Percentiles rank a stretch among this genome's conserved stretches.
These are phyloP conservation scores for Drosophila infuscata DNA, from an alignment of 2,888 invertebrate genomes.

Conservation along the genomic window DNA sequence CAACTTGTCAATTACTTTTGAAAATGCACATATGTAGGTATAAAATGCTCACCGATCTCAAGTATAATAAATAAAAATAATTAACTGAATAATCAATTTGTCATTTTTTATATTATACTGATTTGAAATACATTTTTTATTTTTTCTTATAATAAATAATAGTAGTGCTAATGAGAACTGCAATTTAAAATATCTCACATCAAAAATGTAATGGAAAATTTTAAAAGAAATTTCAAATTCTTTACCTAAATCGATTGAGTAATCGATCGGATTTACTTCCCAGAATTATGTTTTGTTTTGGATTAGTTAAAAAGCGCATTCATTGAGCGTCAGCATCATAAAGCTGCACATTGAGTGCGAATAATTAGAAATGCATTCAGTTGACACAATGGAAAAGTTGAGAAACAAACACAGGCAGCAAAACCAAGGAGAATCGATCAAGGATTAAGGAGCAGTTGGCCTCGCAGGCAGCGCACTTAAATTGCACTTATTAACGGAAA, in stretches of 20 bases:
- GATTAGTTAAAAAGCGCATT: conserved; percentile 57
- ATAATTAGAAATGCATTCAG: conserved; percentile 70
- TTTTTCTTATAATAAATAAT: neutral
- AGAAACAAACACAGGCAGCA: conserved; percentile 25
- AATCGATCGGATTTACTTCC: conserved; percentile 41
- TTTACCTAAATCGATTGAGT: conserved; percentile 55
- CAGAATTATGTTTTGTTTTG: conserved; percentile 8
- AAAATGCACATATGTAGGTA: neutral
- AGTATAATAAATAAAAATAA: neutral
- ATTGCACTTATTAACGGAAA: conserved; percentile 66
- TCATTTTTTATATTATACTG: neutral
- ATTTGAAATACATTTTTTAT: neutral
- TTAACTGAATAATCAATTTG: neutral
- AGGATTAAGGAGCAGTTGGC: conserved; percentile 40
- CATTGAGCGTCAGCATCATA: conserved; percentile 60
- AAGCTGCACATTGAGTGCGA: conserved; percentile 40
- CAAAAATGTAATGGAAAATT: conserved; percentile 24
- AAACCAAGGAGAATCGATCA: conserved; percentile 41
- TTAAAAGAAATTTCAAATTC: neutral
- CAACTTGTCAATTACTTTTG: neutral
- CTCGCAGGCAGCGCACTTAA: conserved; percentile 44
- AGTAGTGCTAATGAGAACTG: neutral
- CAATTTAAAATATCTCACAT: neutral
- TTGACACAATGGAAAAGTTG: conserved; percentile 54
- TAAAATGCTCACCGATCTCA: neutral